Percentiles rank a stretch among this genome's conserved stretches.
Conservation (phyloP, 2,797 vertebrate species). For the Alcedo atthis region DNA sequence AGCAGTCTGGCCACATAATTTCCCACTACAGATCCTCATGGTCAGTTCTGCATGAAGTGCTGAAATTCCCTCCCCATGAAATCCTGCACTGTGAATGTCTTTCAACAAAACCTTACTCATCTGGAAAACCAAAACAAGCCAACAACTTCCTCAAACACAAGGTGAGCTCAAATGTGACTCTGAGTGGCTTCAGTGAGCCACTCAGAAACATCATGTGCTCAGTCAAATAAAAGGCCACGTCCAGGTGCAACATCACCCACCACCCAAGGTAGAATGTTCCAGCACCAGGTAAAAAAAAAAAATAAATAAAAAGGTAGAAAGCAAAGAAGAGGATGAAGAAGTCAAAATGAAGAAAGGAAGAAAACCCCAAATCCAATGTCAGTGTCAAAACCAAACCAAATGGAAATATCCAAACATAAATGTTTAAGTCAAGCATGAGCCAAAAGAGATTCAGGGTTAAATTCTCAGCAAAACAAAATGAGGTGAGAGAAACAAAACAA, state of each 20-base stretch:
- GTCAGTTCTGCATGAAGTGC: not conserved
- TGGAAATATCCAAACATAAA: not conserved
- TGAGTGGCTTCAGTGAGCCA: not conserved
- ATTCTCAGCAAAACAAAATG: not conserved
- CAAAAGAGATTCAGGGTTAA: not conserved
- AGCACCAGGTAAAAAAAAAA: not conserved
- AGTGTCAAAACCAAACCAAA: not conserved
- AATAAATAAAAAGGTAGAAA: not conserved
- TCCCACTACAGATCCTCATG: not conserved
- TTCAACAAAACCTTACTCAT: not conserved
- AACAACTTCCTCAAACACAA: not conserved
- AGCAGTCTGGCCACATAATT: not conserved
- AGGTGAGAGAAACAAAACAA: not conserved
- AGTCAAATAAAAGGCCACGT: not conserved
- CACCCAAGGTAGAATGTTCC: not conserved
- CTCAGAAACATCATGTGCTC: accelerated
- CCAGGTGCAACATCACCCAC: not conserved
- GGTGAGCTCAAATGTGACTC: not conserved
- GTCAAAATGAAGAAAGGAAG: not conserved
- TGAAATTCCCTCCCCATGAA: not conserved
- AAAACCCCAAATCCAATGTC: not conserved
- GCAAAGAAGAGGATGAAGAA: not conserved
- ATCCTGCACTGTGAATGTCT: not conserved
- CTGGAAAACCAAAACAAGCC: not conserved
- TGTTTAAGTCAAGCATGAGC: not conserved